Percentiles rank a stretch among this genome's conserved stretches.
Conservation (phyloP, 2,113 vertebrate genomes). For the Alexandromys fortis region DNA sequence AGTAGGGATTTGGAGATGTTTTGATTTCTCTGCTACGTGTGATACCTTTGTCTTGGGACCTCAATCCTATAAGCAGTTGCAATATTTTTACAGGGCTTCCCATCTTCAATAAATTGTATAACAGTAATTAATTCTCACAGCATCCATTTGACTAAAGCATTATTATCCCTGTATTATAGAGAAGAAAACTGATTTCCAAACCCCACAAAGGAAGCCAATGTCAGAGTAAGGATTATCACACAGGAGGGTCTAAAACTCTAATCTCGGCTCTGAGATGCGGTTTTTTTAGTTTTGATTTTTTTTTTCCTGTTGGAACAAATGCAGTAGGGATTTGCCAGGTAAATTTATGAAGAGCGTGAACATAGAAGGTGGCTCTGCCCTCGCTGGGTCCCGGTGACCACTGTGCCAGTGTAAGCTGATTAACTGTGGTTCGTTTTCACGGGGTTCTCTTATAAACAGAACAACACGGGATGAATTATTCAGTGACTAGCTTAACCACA, state of each 20-base stretch:
- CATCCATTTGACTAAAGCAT: constrained; percentile 78
- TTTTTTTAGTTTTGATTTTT: constrained; percentile 67
- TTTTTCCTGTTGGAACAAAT: constrained; percentile 55
- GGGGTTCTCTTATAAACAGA: not conserved
- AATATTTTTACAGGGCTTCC: constrained; percentile 65
- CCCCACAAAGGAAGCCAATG: constrained; percentile 75
- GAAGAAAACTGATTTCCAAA: constrained; percentile 75
- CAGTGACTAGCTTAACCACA: not conserved
- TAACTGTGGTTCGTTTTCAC: constrained; percentile 13
- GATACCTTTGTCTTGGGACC: constrained; percentile 65
- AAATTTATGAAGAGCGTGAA: constrained; percentile 28
- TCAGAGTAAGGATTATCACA: constrained; percentile 74
- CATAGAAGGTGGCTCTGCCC: not conserved
- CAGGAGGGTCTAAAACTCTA: constrained; percentile 79
- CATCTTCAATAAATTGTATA: constrained; percentile 67
- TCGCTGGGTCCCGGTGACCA: constrained; percentile 16
- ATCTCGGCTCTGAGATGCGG: constrained; percentile 68
- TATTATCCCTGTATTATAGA: constrained; percentile 75
- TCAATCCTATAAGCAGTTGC: constrained; percentile 71
- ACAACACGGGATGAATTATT: not conserved
- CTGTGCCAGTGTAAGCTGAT: constrained; percentile 23
- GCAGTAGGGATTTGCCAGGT: constrained; percentile 64
- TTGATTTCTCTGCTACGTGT: constrained; percentile 64
- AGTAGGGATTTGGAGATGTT: constrained; percentile 62
- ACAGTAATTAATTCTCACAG: constrained; percentile 81